Percentiles rank a stretch among this genome's conserved stretches.
phyloP scores from a whole-genome alignment of 2,797 vertebrate species.

The Lagothrix lagotricha region DNA sequence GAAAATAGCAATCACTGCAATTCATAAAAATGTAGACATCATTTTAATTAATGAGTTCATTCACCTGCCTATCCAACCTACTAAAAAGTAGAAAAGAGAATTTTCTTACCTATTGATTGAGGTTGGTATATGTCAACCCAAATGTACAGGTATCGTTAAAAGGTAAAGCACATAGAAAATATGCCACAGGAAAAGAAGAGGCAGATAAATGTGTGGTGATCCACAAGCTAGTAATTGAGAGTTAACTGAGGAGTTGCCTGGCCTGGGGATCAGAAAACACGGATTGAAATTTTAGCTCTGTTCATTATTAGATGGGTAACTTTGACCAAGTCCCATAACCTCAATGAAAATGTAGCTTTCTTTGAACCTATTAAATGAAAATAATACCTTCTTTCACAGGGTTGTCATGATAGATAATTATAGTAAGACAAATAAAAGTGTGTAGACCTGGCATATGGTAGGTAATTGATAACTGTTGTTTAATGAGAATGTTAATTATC shows the following conservation, averaged over 20 bases:
- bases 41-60: background rate
- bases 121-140: background rate
- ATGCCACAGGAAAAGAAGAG: background rate
- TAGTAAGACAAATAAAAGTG: background rate
- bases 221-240: background rate
- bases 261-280: background rate
- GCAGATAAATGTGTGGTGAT: background rate
- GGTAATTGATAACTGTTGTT: background rate
- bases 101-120: background rate
- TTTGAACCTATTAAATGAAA: background rate
- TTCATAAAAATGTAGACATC: background rate
- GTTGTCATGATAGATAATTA: background rate
- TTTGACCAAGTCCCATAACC: background rate
- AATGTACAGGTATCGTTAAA: background rate
- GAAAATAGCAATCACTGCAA: background rate
- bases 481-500: background rate
- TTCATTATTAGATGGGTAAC: background rate
- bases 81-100: background rate
- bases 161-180: background rate
- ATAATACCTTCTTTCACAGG: background rate
- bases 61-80: background rate
- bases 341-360: background rate
- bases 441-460: background rate
- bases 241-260: background rate
- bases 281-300: background rate